Base-by-base conservation (phyloP, 2,888 invertebrate species). In the Dioctria rufipes region DNA sequence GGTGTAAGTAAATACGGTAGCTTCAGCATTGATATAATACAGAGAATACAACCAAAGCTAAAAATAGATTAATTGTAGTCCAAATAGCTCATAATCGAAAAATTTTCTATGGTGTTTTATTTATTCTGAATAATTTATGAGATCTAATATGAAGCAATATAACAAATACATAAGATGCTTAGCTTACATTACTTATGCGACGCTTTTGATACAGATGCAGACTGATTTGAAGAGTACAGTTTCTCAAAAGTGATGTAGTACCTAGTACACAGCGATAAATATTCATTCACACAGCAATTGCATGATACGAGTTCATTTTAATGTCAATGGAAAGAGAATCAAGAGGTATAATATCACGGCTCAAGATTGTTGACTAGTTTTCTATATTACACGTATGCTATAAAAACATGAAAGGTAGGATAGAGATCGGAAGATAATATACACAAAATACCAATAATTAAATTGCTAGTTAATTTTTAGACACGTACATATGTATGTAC, bases 71-170 rank as follows among this genome's bases (percentile, higher is more conserved):
- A 25, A 25, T 25, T 25, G 25, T 25, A 25, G 25, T 25, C 25
- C 25, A 25, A 25, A 25, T 25, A 25, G 25, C 25, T 25, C 25
- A 25, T 25, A 25, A 25, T 25, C 25, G 25, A 25, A 67, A 49
- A 11, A 42, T 8, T 67, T 13, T 46, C 67, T 67, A 67, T 67
- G 67, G 67, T 37, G 67, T 67, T 25, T 67, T n/a, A 46, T 67
- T 67, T 67, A 67, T 46, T 25, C 25, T 67, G 46, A 67, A 25
- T 67, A 46, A 67, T 67, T 46, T 67, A 37, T 46, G 67, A 67
- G 49, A 9, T 67, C 49, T 67, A 43, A 25, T 40, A 49, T 25
- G 49, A 46, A 49, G n/a, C 46, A 46, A 54, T 25, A 25, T 25
- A 54, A 54, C 11, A 8, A 11, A n/a, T 54, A 54, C n/a, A 54